These are phyloP conservation scores for Corythornis cristatus DNA, from an alignment of 2,113 vertebrate genomes.

Conservation along the genomic window DNA sequence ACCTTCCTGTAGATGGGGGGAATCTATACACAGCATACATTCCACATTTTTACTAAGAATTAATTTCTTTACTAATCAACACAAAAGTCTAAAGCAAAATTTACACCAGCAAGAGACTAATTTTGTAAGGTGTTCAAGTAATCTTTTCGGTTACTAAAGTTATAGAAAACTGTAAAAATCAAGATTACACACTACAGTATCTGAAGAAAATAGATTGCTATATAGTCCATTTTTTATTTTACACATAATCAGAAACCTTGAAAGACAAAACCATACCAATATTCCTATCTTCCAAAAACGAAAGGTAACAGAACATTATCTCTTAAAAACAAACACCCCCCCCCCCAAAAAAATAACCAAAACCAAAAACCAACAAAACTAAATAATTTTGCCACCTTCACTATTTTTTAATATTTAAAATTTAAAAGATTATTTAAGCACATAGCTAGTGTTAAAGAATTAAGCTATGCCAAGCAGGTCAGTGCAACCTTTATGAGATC, in stretches of 20 bases:
- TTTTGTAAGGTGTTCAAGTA: neutral
- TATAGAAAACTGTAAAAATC: slow-evolving; percentile 18
- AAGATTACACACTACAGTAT: slow-evolving; percentile 24
- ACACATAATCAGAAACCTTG: neutral
- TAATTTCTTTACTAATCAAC: neutral
- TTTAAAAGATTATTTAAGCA: neutral
- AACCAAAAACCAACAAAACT: neutral
- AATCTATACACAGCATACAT: neutral
- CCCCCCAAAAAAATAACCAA: neutral
- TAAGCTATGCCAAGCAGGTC: neutral
- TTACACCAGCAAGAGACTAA: neutral
- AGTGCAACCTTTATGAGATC: neutral
- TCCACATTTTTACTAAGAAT: neutral
- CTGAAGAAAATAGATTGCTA: slow-evolving; percentile 48
- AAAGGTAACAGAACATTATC: neutral
- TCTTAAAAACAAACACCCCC: neutral
- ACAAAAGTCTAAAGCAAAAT: neutral
- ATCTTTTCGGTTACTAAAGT: neutral
- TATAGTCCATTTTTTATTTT: slow-evolving; percentile 30
- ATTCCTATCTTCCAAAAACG: neutral
- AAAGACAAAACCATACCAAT: neutral
- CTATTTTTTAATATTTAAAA: neutral
- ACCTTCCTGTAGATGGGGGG: neutral
- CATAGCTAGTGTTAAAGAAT: neutral
- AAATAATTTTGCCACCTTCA: neutral